A percentile compares a stretch with the other conserved stretches of the same genome.
Evolutionary conservation across 37 sponge, comb jelly and placozoan species (phyloP).

Genomic region (Beroe ovata): DNA sequence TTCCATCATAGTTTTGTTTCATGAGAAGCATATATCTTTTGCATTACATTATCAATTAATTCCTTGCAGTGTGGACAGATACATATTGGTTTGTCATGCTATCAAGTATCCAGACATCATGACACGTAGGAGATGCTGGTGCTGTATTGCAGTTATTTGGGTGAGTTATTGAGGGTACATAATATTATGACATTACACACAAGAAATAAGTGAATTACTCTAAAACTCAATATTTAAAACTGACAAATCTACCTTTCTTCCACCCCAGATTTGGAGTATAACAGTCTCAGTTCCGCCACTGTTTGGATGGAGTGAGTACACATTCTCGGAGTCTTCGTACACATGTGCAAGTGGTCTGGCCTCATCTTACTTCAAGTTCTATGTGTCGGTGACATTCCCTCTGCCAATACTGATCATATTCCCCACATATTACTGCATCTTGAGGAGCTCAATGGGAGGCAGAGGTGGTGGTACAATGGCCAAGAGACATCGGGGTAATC

Average conservation of each 20-base stretch:
- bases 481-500: constrained; percentile 53
- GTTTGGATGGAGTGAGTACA: constrained; percentile 54
- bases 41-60: too few relatives aligned
- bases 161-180: neutral
- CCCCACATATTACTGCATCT: constrained; percentile 59
- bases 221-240: too few relatives aligned
- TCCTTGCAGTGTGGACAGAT: constrained; percentile 56
- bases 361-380: constrained; percentile 59
- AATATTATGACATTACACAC: too few relatives aligned
- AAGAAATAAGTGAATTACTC: too few relatives aligned
- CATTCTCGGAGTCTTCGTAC: constrained; percentile 15
- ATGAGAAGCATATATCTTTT: too few relatives aligned
- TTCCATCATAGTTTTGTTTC: too few relatives aligned
- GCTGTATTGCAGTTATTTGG: constrained; percentile 21
- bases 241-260: too few relatives aligned
- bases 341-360: constrained; percentile 32
- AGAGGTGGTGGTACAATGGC: neutral
- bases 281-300: constrained; percentile 21
- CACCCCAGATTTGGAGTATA: constrained; percentile 15
- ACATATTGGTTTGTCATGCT: constrained; percentile 55
- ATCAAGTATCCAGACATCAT: constrained; percentile 49
- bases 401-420: constrained; percentile 61
- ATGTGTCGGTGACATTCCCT: constrained; percentile 30
- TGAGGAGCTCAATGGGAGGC: constrained; percentile 49
- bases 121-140: neutral